Evolutionary conservation across 2,797 vertebrate genomes (phyloP).

Genomic region (Nyctibius grandis): DNA sequence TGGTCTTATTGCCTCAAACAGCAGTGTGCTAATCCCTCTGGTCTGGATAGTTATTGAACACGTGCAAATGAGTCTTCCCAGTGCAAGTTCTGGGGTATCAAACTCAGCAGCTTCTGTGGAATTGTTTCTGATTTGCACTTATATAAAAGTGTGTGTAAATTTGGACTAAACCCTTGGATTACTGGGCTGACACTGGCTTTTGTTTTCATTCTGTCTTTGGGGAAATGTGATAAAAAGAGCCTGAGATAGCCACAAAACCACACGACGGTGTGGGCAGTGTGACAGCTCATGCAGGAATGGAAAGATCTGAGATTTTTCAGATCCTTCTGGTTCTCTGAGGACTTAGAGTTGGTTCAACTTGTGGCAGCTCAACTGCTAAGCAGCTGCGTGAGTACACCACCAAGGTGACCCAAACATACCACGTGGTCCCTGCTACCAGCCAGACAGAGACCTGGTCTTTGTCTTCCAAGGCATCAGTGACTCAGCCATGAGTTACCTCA

Average conservation of each 20-base stretch:
- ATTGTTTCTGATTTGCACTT: background rate
- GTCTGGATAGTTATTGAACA: background rate
- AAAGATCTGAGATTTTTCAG: background rate
- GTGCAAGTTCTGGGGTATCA: background rate
- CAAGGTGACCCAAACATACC: background rate
- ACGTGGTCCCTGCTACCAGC: background rate
- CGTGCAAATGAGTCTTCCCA: background rate
- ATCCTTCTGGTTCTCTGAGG: background rate
- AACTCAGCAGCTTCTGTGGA: background rate
- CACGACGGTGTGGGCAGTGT: background rate
- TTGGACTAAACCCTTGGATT: background rate
- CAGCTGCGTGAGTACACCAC: background rate
- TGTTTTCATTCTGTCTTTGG: background rate
- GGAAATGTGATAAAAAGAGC: background rate
- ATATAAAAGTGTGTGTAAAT: background rate
- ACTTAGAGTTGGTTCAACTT: background rate
- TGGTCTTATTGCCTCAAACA: background rate
- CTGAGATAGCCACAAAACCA: background rate
- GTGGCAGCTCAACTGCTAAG: background rate
- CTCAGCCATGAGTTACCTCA: background rate
- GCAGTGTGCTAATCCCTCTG: fast-evolving
- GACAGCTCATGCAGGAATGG: background rate
- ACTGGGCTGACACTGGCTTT: background rate
- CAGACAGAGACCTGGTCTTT: background rate
- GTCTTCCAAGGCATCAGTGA: background rate